These are phyloP conservation scores for Neoitamus cyanurus DNA, from an alignment of 2,888 invertebrate species.

Conservation along the genomic window DNA sequence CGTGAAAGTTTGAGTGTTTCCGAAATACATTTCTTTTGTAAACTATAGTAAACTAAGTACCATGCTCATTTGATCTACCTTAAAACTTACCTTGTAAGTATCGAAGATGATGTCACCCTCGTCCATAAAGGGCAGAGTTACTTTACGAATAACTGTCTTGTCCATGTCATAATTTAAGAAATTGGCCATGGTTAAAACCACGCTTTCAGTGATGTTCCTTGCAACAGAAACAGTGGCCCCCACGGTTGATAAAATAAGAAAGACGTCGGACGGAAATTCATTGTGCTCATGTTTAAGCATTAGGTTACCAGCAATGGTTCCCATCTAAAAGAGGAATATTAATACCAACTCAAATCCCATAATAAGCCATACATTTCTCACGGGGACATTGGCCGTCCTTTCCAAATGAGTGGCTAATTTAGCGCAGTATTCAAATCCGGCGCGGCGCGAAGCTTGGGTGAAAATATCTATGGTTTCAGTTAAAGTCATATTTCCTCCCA, in stretches of 20 bases:
- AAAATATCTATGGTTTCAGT: constrained; percentile 66
- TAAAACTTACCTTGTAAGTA: constrained; percentile 59
- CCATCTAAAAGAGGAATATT: constrained; percentile 68
- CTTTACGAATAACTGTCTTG: constrained; percentile 71
- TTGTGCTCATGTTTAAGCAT: constrained; percentile 72
- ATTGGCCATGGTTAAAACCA: constrained; percentile 57
- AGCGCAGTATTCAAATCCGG: constrained; percentile 68
- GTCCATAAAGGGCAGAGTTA: constrained; percentile 67
- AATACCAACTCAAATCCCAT: too few relatives aligned
- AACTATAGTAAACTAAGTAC: too few relatives aligned
- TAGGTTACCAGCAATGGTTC: constrained; percentile 74
- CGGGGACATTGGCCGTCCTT: constrained; percentile 70
- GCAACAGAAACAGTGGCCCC: constrained; percentile 63
- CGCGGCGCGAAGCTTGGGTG: constrained; percentile 59
- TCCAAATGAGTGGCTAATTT: constrained; percentile 69
- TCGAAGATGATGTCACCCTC: constrained; percentile 66
- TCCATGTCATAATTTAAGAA: constrained; percentile 73
- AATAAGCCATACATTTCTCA: constrained; percentile 73
- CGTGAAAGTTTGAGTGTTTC: too few relatives aligned
- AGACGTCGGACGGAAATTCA: constrained; percentile 76
- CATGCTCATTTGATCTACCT: too few relatives aligned
- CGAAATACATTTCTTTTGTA: too few relatives aligned
- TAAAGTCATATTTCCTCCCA: constrained; percentile 66
- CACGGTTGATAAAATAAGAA: constrained; percentile 62
- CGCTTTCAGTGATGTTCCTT: constrained; percentile 45